Conservation (phyloP, 2,888 invertebrate species). For the Melieria picta region DNA sequence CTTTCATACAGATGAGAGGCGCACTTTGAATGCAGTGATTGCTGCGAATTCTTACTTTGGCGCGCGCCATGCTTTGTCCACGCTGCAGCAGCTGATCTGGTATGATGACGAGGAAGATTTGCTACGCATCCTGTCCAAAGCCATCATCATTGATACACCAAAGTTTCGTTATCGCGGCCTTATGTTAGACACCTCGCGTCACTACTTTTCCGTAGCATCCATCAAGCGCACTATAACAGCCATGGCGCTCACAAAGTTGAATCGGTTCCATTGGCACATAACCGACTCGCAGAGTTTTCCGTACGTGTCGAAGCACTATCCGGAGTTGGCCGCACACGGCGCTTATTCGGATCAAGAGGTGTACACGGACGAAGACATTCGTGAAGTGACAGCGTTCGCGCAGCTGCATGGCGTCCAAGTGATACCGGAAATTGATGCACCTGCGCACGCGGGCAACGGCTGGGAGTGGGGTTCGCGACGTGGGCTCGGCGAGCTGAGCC, state of each 20-base stretch:
- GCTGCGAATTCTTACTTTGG: conserved; percentile 78
- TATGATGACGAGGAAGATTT: conserved; percentile 75
- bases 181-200: conserved; percentile 90
- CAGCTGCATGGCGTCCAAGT: conserved; percentile 85
- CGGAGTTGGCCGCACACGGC: conserved; percentile 83
- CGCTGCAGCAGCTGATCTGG: conserved; percentile 84
- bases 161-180: conserved; percentile 82
- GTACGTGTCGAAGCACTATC: conserved; percentile 78
- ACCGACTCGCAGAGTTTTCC: conserved; percentile 95
- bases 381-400: conserved; percentile 80
- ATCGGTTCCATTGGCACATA: conserved; percentile 93
- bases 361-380: conserved; percentile 77
- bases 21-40: conserved; percentile 71
- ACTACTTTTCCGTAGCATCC: conserved; percentile 81
- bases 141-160: conserved; percentile 80
- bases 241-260: conserved; percentile 90
- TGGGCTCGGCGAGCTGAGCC: conserved; percentile 80
- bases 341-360: conserved; percentile 84
- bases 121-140: conserved; percentile 74
- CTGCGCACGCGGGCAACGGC: conserved; percentile 88
- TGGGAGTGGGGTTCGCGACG: conserved; percentile 85
- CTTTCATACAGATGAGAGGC: conserved; percentile 54
- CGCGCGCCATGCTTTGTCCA: conserved; percentile 81
- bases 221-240: conserved; percentile 82
- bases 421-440: conserved; percentile 89